These are phyloP conservation scores for Drymonia ruficornis DNA, from an alignment of 2,888 invertebrate species.

Conservation along the genomic window DNA sequence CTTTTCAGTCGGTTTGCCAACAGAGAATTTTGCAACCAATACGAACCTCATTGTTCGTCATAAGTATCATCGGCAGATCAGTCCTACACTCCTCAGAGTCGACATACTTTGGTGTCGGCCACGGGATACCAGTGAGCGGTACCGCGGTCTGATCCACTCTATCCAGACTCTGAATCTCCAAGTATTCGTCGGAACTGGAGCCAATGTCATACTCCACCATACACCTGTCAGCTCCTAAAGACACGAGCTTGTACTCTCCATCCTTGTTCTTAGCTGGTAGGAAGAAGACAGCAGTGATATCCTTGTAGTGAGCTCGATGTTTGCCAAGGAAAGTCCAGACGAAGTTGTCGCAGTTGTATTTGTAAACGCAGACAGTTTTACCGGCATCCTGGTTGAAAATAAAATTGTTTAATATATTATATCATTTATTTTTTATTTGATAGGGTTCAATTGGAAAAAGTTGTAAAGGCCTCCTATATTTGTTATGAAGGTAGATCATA, in stretches of 20 bases:
- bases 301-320: conserved; percentile 85
- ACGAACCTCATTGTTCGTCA: conserved; percentile 86
- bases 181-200: conserved; percentile 65
- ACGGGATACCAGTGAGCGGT: conserved; percentile 78
- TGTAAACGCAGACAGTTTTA: conserved; percentile 79
- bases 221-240: conserved; percentile 76
- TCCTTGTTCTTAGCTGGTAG: conserved; percentile 59
- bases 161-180: conserved; percentile 76
- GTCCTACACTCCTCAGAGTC: conserved; percentile 47
- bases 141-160: conserved; percentile 87
- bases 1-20: neutral
- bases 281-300: conserved; percentile 84
- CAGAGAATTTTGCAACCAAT: neutral
- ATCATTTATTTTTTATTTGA: too few relatives aligned
- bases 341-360: conserved; percentile 58
- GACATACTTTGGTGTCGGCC: conserved; percentile 57
- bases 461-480: too few relatives aligned
- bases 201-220: conserved; percentile 86
- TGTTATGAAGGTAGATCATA: too few relatives aligned
- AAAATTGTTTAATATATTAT: too few relatives aligned
- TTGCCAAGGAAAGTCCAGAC: conserved; percentile 85
- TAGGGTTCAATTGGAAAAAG: too few relatives aligned
- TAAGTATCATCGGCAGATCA: conserved; percentile 75
- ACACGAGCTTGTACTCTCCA: conserved; percentile 77
- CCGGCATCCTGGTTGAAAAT: conserved; percentile 75